Percentiles rank a stretch among this genome's conserved stretches.
These are phyloP conservation scores for Rosalia funebris DNA, from an alignment of 2,888 invertebrate genomes.

Conservation along the genomic window DNA sequence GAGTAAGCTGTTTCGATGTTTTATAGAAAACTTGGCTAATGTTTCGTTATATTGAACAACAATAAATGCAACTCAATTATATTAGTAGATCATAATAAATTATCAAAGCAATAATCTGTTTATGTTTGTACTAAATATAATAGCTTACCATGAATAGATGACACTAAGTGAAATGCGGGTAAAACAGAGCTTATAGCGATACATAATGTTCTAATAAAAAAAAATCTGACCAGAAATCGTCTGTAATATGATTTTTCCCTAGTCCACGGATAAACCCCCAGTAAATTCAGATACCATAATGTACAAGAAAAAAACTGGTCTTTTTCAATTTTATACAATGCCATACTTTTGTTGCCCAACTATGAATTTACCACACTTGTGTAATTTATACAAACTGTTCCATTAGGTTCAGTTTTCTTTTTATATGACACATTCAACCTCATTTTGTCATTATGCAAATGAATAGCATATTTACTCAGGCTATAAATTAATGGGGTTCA, in stretches of 20 bases:
- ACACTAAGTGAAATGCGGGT: neutral
- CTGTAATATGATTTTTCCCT: neutral
- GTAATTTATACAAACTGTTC: too few species aligned
- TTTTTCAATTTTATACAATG: neutral
- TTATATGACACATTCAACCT: too few species aligned
- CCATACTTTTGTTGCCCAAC: too few species aligned
- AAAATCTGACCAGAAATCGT: neutral
- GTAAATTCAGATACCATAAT: neutral
- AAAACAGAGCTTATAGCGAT: neutral
- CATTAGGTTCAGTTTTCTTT: too few species aligned
- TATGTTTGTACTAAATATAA: too few species aligned
- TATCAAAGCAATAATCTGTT: too few species aligned
- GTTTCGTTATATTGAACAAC: too few species aligned
- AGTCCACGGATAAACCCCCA: neutral
- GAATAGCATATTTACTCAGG: neutral
- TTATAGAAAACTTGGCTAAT: too few species aligned
- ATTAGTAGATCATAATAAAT: too few species aligned
- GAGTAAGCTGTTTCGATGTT: too few species aligned
- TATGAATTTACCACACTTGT: too few species aligned
- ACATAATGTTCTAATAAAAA: neutral
- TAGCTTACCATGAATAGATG: neutral
- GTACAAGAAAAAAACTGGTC: neutral
- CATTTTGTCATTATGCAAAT: neutral
- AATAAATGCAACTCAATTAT: too few species aligned
- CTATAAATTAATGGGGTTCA: neutral